Evolutionary conservation across 2,888 invertebrate species (phyloP).

Genomic region (Tinea trinotella): DNA sequence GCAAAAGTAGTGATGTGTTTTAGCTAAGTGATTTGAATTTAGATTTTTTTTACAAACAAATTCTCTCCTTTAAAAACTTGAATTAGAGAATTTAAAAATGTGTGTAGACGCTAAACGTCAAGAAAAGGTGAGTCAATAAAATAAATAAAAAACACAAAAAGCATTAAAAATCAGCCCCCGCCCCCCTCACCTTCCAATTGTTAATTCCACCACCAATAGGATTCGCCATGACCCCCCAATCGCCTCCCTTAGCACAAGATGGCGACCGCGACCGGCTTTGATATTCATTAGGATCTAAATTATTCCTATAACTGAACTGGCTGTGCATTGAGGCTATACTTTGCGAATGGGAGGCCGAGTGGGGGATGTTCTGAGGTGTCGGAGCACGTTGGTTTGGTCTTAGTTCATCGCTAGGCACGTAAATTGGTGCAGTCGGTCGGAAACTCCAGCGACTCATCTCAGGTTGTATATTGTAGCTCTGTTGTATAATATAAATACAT

Average conservation of each 20-base stretch:
- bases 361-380: conserved; percentile 60
- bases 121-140: background rate
- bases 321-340: conserved; percentile 70
- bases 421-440: conserved; percentile 66
- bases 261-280: conserved; percentile 64
- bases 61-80: background rate
- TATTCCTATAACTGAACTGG: conserved; percentile 47
- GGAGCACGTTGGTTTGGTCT: conserved; percentile 40
- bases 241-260: conserved; percentile 70
- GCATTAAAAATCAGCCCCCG: conserved; percentile 37
- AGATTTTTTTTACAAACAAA: background rate
- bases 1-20: background rate
- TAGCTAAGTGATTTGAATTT: background rate
- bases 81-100: background rate
- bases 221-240: conserved; percentile 64
- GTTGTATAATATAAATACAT: conserved; percentile 28
- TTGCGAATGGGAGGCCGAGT: conserved; percentile 63
- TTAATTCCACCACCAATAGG: conserved; percentile 38
- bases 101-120: conserved; percentile 1
- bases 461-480: conserved; percentile 68
- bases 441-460: conserved; percentile 59
- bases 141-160: conserved; percentile 32
- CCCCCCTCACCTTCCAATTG: conserved; percentile 72
- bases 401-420: conserved; percentile 57
- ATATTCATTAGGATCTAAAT: conserved; percentile 66